Evolutionary conservation across 2,888 invertebrate genomes (phyloP).

Genomic region (Stegophylla sp.): DNA sequence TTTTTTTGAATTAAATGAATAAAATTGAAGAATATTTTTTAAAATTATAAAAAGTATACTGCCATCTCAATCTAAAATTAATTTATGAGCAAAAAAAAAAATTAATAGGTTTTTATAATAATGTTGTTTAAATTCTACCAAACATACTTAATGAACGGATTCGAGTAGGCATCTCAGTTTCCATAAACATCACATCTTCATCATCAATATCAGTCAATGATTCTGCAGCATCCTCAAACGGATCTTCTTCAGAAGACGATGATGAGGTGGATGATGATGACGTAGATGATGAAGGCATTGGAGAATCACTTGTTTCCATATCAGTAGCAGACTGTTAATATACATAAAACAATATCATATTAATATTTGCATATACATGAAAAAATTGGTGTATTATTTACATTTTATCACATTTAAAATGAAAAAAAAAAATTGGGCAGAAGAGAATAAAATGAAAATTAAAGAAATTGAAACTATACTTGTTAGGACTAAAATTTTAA

Average conservation of each 20-base stretch:
- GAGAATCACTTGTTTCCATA: conserved; percentile 55
- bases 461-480: too few species aligned
- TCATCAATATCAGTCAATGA: conserved; percentile 75
- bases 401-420: too few species aligned
- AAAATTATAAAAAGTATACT: neutral
- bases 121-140: too few species aligned
- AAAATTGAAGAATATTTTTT: conserved; percentile 27
- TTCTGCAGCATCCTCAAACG: conserved; percentile 85
- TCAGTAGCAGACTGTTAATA: conserved; percentile 32
- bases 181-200: conserved; percentile 82
- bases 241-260: conserved; percentile 79
- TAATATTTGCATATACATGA: too few species aligned
- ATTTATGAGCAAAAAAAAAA: too few species aligned
- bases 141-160: conserved; percentile 79
- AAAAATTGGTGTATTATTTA: too few species aligned
- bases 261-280: conserved; percentile 72
- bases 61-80: neutral
- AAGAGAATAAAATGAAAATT: too few species aligned
- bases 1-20: too few species aligned
- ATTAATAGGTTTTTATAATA: too few species aligned
- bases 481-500: too few species aligned
- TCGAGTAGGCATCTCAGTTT: conserved; percentile 73
- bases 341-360: conserved; percentile 9
- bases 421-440: too few species aligned
- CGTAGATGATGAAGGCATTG: conserved; percentile 52